Evolutionary conservation across 1,140 invertebrate species (phyloP), one percentile per base, ranked within the genome.

Genomic region (Sarcophaga bullata): DNA sequence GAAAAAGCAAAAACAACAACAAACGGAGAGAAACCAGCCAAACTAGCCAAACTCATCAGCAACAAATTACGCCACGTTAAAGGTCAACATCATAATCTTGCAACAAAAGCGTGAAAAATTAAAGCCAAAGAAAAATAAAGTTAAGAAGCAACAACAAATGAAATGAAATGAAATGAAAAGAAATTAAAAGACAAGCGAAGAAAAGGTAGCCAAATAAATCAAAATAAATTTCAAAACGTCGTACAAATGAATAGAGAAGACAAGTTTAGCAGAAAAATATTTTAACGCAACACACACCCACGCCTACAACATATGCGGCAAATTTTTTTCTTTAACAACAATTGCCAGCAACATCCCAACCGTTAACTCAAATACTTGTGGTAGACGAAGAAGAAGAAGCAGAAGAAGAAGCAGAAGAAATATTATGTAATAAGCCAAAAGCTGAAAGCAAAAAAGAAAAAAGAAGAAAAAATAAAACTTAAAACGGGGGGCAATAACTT

Each of bases 61-160:
- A 68, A 68, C 62, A 68, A 68, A 68, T 68, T 68, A n/a, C n/a
- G 62, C 62, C 62, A 68, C 62, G 62, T n/a, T 19, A 68, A 68
- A 68, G 62, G 62, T 68, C 62, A 68, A 68, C 62, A 68, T 68
- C 62, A 68, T 68, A 68, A 68, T 68, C 62, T 68, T n/a, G 8
- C 17, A 68, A 19, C 8, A 68, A 68, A 19, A n/a, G 10, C n/a
- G 54, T 58, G 15, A 37, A 37, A 1, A 37, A 37, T 37, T 37
- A 1, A 37, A 37, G 25, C 25, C 54, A 7, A 58, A 15, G n/a
- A 58, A 58, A 15, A 58, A 58, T 2, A 58, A 58, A 58, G n/a
- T 37, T 15, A 3, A 58, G 15, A 58, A 58, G 7, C 54, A 58
- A 1, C n/a, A 68, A 17, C 62, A 68, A 68, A n/a, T n/a, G n/a